These are phyloP conservation scores for Alexandromys fortis DNA, from an alignment of 2,113 vertebrate genomes.

Conservation along the genomic window DNA sequence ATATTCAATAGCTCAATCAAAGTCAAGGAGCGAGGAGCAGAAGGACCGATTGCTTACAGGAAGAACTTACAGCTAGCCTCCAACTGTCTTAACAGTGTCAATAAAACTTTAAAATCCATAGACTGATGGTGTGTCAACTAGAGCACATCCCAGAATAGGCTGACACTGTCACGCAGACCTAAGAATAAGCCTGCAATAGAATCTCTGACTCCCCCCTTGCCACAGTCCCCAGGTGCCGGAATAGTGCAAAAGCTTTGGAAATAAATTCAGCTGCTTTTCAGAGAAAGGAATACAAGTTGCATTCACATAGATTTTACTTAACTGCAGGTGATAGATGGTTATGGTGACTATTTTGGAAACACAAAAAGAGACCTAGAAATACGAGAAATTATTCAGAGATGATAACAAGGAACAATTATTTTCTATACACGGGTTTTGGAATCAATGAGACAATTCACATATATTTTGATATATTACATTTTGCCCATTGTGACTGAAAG, in stretches of 20 bases:
- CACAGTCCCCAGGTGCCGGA: neutral
- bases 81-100: slow-evolving; percentile 83
- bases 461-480: neutral
- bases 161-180: slow-evolving; percentile 59
- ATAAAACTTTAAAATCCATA: slow-evolving; percentile 87
- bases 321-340: neutral
- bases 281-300: neutral
- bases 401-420: neutral
- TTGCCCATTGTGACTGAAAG: neutral
- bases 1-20: slow-evolving; percentile 83
- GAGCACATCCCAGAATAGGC: slow-evolving; percentile 71
- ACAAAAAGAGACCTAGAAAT: neutral
- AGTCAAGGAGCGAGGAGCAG: slow-evolving; percentile 72
- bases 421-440: neutral
- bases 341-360: neutral
- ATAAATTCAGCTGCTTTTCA: neutral
- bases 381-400: neutral
- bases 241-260: neutral
- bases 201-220: fast-evolving
- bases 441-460: neutral
- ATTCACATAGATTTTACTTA: neutral
- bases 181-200: neutral
- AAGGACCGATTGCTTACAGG: slow-evolving; percentile 80
- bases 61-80: slow-evolving; percentile 77
- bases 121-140: slow-evolving; percentile 77